phyloP scores from a whole-genome alignment of 2,113 vertebrate species.

The Callocephalon fimbriatum region DNA sequence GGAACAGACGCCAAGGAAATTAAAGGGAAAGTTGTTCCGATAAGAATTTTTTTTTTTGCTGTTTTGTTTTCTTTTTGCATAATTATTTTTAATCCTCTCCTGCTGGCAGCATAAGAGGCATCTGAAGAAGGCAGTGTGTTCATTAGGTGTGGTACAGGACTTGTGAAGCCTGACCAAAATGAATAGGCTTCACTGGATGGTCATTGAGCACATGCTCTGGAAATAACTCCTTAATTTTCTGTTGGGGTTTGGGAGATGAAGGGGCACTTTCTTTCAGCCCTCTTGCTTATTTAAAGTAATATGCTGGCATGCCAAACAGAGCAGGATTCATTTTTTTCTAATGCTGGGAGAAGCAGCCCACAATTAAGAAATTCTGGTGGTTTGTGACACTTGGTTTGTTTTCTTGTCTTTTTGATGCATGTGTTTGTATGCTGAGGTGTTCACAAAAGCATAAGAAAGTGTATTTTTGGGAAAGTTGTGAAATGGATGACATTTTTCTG shows the following conservation, averaged over 20 bases:
- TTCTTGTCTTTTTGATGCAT: neutral
- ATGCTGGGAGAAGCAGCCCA: neutral
- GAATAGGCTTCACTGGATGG: neutral
- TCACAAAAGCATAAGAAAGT: neutral
- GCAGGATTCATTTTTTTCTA: neutral
- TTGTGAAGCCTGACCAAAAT: neutral
- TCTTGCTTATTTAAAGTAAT: slow-evolving; percentile 21
- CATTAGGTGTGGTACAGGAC: neutral
- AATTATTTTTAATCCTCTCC: slow-evolving; percentile 21
- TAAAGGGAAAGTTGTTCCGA: neutral
- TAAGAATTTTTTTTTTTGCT: neutral
- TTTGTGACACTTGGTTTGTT: neutral
- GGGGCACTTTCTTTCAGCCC: neutral
- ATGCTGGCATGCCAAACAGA: neutral
- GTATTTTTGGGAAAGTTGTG: neutral
- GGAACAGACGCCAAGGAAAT: neutral
- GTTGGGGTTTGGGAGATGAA: slow-evolving; percentile 25
- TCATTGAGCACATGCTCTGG: neutral
- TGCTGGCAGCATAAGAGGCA: neutral
- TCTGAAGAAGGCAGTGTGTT: neutral
- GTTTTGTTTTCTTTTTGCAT: neutral
- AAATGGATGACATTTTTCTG: slow-evolving; percentile 14
- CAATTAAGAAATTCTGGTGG: neutral
- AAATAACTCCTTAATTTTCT: slow-evolving; percentile 36
- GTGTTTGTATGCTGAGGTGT: neutral